Evolutionary conservation across 2,113 vertebrate genomes (phyloP).

Genomic region (Actinemys pallida): DNA sequence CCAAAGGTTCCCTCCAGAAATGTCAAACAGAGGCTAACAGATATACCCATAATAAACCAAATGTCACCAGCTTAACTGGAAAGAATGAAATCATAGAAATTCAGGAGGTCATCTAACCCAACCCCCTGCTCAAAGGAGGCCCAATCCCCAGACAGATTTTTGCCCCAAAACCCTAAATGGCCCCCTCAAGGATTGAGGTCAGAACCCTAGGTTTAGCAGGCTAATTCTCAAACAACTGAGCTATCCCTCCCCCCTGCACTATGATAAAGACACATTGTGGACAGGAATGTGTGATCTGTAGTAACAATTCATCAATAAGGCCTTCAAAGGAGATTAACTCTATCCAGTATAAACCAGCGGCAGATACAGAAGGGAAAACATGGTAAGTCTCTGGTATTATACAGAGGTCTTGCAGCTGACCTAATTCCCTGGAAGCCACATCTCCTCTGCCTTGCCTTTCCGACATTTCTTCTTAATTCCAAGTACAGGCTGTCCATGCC

Average conservation of each 20-base stretch:
- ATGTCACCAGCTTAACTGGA: not conserved
- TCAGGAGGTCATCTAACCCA: too few species aligned
- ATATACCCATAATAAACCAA: not conserved
- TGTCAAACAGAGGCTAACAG: not conserved
- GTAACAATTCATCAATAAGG: not conserved
- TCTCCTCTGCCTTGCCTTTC: not conserved
- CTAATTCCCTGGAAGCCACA: fast-evolving
- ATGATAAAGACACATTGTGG: not conserved
- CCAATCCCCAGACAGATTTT: too few species aligned
- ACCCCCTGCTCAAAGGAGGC: too few species aligned
- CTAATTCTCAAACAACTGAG: too few species aligned
- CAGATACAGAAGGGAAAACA: not conserved
- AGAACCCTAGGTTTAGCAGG: too few species aligned
- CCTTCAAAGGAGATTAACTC: not conserved
- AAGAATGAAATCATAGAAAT: not conserved
- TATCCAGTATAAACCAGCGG: not conserved
- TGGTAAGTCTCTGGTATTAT: not conserved
- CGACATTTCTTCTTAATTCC: not conserved
- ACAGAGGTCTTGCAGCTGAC: not conserved
- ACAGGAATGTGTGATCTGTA: not conserved
- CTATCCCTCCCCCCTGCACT: too few species aligned
- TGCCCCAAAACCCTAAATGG: too few species aligned
- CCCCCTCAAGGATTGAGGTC: too few species aligned
- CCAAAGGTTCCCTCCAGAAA: not conserved
- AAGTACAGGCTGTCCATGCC: not conserved